Percentiles rank a stretch among this genome's conserved stretches.
These are phyloP conservation scores for Baryphthengus martii DNA, from an alignment of 2,113 vertebrate species.

Conservation along the genomic window DNA sequence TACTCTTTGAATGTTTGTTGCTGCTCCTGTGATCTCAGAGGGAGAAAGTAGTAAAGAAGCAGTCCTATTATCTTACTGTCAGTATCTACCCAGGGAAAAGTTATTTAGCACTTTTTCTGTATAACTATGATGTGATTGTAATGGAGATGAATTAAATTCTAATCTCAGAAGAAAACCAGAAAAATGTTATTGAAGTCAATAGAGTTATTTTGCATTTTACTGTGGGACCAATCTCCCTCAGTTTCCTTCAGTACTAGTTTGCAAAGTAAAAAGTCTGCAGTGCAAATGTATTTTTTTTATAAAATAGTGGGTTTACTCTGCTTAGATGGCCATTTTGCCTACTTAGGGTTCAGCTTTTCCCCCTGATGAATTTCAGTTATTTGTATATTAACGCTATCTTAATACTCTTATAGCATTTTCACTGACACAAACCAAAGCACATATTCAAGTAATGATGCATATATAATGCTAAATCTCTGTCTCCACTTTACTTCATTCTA, in stretches of 20 bases:
- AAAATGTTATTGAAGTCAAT: neutral
- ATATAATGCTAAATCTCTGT: neutral
- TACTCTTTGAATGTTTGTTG: neutral
- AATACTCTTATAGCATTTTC: neutral
- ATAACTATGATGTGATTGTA: neutral
- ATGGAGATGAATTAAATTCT: neutral
- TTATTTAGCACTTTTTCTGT: neutral
- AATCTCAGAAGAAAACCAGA: neutral
- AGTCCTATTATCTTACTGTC: neutral
- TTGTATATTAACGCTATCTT: neutral
- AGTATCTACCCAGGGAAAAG: neutral
- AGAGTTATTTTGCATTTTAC: neutral
- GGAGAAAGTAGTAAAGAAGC: neutral
- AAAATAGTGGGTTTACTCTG: neutral
- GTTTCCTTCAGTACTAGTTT: neutral
- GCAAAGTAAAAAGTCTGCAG: neutral
- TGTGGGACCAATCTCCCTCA: neutral
- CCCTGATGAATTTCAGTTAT: neutral
- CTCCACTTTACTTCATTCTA: slow-evolving; percentile 18
- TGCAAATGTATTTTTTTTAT: accelerated
- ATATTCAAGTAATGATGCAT: neutral
- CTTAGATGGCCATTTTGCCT: neutral
- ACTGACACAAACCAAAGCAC: neutral
- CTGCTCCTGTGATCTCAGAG: neutral
- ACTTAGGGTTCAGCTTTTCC: neutral